phyloP scores from a whole-genome alignment of 2,113 vertebrate species.

The Ophiodon elongatus region DNA sequence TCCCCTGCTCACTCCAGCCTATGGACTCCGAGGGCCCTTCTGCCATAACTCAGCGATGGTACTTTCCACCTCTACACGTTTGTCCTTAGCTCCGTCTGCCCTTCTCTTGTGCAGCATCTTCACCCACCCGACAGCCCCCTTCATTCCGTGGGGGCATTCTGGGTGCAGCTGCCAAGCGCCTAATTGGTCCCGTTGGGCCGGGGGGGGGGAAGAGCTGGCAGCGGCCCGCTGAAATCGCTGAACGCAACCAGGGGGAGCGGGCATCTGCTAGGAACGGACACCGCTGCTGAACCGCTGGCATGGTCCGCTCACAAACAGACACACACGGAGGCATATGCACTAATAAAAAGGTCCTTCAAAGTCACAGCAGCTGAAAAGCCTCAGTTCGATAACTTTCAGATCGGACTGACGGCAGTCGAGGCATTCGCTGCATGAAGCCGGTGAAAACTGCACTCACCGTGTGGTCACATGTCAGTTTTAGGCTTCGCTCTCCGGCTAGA shows the following conservation, averaged over 20 bases:
- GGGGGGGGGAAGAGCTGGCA: constrained; percentile 55
- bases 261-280: constrained; percentile 78
- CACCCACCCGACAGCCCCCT: constrained; percentile 33
- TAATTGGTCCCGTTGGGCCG: constrained; percentile 85
- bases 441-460: not conserved
- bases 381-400: not conserved
- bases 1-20: not conserved
- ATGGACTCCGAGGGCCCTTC: not conserved
- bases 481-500: not conserved
- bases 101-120: constrained; percentile 52
- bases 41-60: constrained; percentile 7
- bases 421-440: not conserved
- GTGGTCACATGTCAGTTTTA: not conserved
- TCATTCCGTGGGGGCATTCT: constrained; percentile 60
- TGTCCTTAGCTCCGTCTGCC: constrained; percentile 45
- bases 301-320: constrained; percentile 25
- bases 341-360: constrained; percentile 74
- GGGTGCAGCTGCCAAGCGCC: constrained; percentile 77
- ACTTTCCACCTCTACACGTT: constrained; percentile 4
- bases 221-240: constrained; percentile 63
- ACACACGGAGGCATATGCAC: constrained; percentile 27
- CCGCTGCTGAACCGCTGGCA: constrained; percentile 71
- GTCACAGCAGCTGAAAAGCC: constrained; percentile 43
- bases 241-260: constrained; percentile 62
- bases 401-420: not conserved